Base-by-base conservation (phyloP, 2,888 invertebrate species). In the Hypselothyrea guttata region DNA sequence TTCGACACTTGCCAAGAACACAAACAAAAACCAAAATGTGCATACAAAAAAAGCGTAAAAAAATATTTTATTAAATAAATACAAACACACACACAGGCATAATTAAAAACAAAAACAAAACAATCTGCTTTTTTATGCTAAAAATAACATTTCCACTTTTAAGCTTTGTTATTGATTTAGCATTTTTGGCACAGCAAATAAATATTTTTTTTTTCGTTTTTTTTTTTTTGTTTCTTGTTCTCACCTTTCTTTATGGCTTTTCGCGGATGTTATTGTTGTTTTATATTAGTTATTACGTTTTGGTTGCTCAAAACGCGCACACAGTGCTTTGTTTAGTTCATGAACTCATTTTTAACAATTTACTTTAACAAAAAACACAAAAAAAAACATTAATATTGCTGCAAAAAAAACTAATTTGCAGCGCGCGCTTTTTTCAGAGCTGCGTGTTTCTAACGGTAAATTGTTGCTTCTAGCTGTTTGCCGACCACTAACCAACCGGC, bases 181-280 rank as follows among this genome's bases (percentile, higher is more conserved):
- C 31, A 31, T 58, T 71, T 60, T 57, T 51, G 56, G 54, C 69
- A 69, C 66, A 66, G 62, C 57, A 75, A 79, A 83, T 57, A 69
- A 57, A 67, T 68, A 54, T 59, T 66, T 65, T 54, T n/a, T 0
- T 15, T 57, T 37, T 37, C 22, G n/a, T n/a, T n/a, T n/a, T n/a
- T n/a, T n/a, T n/a, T n/a, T n/a, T n/a, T n/a, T n/a, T 22, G 22
- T 22, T 22, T 22, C 5, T 22, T 22, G 22, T 68, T 79, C 82
- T 74, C 71, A 82, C 82, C 78, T 77, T 75, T 75, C 59, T 66
- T 71, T 61, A 60, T 48, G 51, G 33, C 54, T 64, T 75, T 61
- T 64, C 51, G 57, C 59, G 56, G 42, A 58, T 28, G 28, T 56
- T 68, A 42, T 66, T 57, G 51, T 45, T 58, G 22, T 52, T 55